phyloP scores from a whole-genome alignment of 2,113 vertebrate species.

The Lota lota region DNA sequence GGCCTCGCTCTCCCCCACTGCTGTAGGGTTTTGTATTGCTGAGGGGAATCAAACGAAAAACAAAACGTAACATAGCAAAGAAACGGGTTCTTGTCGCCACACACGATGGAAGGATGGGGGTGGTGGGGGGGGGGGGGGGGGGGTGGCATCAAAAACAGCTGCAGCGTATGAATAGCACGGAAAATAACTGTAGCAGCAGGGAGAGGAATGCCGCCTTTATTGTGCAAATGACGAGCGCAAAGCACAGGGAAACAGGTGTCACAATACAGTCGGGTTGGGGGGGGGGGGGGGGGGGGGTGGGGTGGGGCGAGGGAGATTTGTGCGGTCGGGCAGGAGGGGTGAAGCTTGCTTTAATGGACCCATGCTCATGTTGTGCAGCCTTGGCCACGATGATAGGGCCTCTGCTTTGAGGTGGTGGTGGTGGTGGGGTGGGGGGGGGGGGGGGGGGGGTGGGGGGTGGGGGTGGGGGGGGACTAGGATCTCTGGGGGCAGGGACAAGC shows the following conservation, averaged over 20 bases:
- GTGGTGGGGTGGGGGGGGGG: slow-evolving; percentile 11
- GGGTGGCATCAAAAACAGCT: slow-evolving; percentile 48
- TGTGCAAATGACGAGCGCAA: slow-evolving; percentile 47
- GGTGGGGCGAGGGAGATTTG: slow-evolving; percentile 10
- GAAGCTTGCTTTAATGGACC: slow-evolving; percentile 31
- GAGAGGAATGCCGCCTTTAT: slow-evolving; percentile 50
- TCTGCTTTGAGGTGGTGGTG: slow-evolving; percentile 21
- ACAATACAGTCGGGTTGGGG: slow-evolving; percentile 19
- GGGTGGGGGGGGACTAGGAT: slow-evolving; percentile 10
- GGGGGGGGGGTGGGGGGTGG: slow-evolving; percentile 6
- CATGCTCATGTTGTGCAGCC: slow-evolving; percentile 42
- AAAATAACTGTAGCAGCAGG: slow-evolving; percentile 32
- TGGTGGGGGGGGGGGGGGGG: background rate
- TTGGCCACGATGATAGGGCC: slow-evolving; percentile 37
- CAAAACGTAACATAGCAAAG: no score
- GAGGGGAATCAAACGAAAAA: no score
- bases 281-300: background rate
- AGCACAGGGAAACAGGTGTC: slow-evolving; percentile 51
- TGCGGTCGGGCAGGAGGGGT: slow-evolving; percentile 17
- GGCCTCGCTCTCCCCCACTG: no score
- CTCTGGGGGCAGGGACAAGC: slow-evolving; percentile 26
- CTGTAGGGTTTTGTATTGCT: no score
- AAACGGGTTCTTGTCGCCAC: no score
- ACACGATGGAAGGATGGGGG: no score
- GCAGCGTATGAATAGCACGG: slow-evolving; percentile 44